Percentiles rank a stretch among this genome's conserved stretches.
Evolutionary conservation across 2,888 invertebrate species (phyloP).

Genomic region (Helobdella robusta): DNA sequence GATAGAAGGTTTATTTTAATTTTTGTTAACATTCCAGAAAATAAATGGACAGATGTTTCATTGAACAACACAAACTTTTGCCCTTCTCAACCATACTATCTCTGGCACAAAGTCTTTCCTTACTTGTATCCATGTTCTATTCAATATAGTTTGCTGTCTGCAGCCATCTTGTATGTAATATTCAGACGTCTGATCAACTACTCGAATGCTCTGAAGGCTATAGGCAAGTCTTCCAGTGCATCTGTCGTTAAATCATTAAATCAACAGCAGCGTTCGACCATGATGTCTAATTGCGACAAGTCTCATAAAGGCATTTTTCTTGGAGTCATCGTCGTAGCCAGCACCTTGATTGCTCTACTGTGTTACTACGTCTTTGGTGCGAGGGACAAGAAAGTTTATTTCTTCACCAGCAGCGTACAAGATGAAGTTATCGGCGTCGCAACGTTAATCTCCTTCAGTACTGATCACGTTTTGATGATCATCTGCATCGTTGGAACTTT

Average conservation of each 20-base stretch:
- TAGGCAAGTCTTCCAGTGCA: neutral
- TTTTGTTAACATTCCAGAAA: too few relatives aligned
- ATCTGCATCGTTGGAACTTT: too few relatives aligned
- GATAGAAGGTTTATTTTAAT: too few relatives aligned
- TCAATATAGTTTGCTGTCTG: constrained; percentile 90
- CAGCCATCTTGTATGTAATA: constrained; percentile 79
- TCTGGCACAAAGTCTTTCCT: constrained; percentile 66
- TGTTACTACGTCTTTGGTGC: constrained; percentile 44
- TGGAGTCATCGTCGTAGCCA: constrained; percentile 48
- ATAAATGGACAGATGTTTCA: too few relatives aligned
- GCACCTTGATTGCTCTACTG: constrained; percentile 44
- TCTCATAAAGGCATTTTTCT: constrained; percentile 51
- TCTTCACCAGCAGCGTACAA: too few relatives aligned
- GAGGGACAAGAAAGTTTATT: neutral
- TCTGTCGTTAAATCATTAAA: neutral
- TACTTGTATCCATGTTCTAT: constrained; percentile 89
- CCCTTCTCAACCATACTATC: too few relatives aligned
- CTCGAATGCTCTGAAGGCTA: too few relatives aligned
- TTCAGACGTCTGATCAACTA: too few relatives aligned
- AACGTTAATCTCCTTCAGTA: too few relatives aligned
- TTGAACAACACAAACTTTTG: too few relatives aligned
- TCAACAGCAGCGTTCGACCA: neutral
- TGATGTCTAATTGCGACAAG: constrained; percentile 48
- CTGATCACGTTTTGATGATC: too few relatives aligned
- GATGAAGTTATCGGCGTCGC: too few relatives aligned